Evolutionary conservation across 2,888 invertebrate genomes (phyloP), one percentile per base, ranked within the genome.

Genomic region (Orchesella flavescens): DNA sequence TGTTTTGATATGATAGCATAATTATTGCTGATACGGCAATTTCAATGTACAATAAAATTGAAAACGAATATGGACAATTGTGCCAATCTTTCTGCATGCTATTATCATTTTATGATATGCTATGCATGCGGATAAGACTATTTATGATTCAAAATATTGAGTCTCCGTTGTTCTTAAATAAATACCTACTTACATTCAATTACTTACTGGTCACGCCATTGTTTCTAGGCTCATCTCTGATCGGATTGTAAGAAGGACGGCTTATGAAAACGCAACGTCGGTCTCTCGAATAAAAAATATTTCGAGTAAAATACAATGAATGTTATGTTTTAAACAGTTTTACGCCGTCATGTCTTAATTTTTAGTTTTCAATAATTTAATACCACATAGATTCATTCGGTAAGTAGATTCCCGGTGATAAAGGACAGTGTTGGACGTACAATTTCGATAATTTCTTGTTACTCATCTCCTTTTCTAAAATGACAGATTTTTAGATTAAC

Each of bases 151-250:
- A 57, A 57, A 19, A 57, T 19, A 17, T 57, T 19, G 57, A 17
- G 10, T 17, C 10, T n/a, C 57, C 13, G 46, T 46, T n/a, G 53
- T n/a, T 53, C 53, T 53, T 53, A 53, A 53, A 53, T 53, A n/a
- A 57, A 57, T 57, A 57, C 9, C n/a, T 59, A 34, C 34, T 24
- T 68, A 68, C 44, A 21, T 49, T 68, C 68, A 68, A 49, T 68
- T 68, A 68, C 21, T 44, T 66, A n/a, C 63, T n/a, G 49, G 68
- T 68, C 68, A 68, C 68, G 68, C 68, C 68, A 68, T 53, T 49
- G 46, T 68, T 53, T 17, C 34, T 34, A 2, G 34, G 7, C 17
- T 43, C 43, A 17, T n/a, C 10, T 24, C 1, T 61, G 12, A 23
- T 24, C n/a, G n/a, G 5, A 55, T n/a, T n/a, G 21, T n/a, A 21